Evolutionary conservation across 2,113 vertebrate genomes (phyloP), one percentile per base, ranked within the genome.

Genomic region (Marmota flaviventris): DNA sequence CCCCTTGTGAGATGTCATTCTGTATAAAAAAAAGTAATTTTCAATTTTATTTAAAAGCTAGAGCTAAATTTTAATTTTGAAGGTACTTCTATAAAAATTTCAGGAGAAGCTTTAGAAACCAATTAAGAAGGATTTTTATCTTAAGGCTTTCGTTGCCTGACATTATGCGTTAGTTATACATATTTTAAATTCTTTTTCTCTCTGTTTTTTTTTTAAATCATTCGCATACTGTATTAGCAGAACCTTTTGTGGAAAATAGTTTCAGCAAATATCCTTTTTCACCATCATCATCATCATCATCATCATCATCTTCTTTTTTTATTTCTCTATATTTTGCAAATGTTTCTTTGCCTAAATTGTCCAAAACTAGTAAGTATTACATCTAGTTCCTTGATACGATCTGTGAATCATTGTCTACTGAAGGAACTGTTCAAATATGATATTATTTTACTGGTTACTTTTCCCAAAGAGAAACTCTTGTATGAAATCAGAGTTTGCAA

Each of bases 1-100:
- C 14, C 29, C 34, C 22, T 34, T 61, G 6, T 63, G 45, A 84
- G n/a, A 24, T 77, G 8, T 39, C 73, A 91, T 85, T 85, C n/a
- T 17, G 5, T 88, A 24, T 76, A 45, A 78, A 51, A 70, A 63
- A 81, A 1, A n/a, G 11, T 73, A 10, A 78, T 69, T 58, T 87
- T 94, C 63, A 95, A 89, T 88, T 95, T 92, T 42, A 42, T 96
- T 93, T 95, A 70, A 95, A 87, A 91, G 29, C 89, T 24, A 85
- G 32, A 58, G n/a, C 37, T 93, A 51, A 63, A 78, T 88, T 97
- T 96, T 85, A 85, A 65, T 93, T 89, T 93, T 82, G 77, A 91
- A 78, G 29, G 2, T 42, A 10, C 22, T 48, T 93, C 37, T 20
- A 75, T 65, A 58, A 91, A 92, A 95, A 70, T 85, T 89, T 84